Evolutionary conservation across 2,888 invertebrate species (phyloP), one percentile per base, ranked within the genome.

Genomic region (Nymphalis polychloros): DNA sequence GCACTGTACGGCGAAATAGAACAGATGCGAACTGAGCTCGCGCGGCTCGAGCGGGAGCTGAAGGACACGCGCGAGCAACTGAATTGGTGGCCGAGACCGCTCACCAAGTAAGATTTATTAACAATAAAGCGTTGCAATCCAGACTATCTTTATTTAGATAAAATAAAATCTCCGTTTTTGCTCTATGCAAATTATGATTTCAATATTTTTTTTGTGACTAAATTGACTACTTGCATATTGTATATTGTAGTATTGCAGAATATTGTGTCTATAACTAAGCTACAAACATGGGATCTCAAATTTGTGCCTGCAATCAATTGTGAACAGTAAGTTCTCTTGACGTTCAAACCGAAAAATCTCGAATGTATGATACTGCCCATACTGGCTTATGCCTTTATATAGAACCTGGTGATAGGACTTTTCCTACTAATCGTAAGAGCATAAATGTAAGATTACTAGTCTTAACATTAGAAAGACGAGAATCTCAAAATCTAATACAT

Each of bases 41-140:
- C 70, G 20, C 70, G 72, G 3, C 76, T 83, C 63, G 76, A 77
- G 62, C 68, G 13, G 0, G 81, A 85, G 68, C 83, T 90, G 35
- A 53, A 47, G 0, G 35, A 49, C 71, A 82, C 86, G 3, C 69
- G 76, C 63, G 83, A 84, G 48, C 88, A 86, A 77, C 85, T 88
- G 16, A 83, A 78, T 70, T 88, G 89, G 86, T 89, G 90, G 89
- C 90, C 91, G 1, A 69, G 77, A 1, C 88, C 90, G 19, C 85
- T 91, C 71, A 86, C 87, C 73, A 70, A 59, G 68, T 70, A n/a
- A 50, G 20, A 20, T 13, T 41, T 41, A 13, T 41, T 41, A 13
- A 41, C 41, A 13, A 13, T 41, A 10, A 41, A 13, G 3, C 27
- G 27, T 27, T 27, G 27, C 3, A 27, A 27, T 27, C 27, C 27